A percentile compares a stretch with the other conserved stretches of the same genome.
These are phyloP conservation scores for Platypus cylindrus DNA, from an alignment of 2,888 invertebrate species.

Conservation along the genomic window DNA sequence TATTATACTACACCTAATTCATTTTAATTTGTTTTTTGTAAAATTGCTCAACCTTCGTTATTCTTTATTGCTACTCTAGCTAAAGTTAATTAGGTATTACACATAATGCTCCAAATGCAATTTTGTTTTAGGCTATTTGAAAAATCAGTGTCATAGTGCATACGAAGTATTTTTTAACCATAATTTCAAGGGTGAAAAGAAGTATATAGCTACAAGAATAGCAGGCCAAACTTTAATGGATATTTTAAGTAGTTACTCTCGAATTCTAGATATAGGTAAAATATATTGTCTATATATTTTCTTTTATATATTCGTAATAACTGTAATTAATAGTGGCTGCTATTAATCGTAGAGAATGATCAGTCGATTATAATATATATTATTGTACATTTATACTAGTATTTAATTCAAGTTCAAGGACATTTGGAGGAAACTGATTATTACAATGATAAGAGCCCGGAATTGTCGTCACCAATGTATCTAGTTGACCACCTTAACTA, in stretches of 20 bases:
- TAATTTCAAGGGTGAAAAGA: slow-evolving; percentile 24
- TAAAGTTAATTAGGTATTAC: too few relatives aligned
- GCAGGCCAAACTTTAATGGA: slow-evolving; percentile 29
- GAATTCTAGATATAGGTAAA: slow-evolving; percentile 30
- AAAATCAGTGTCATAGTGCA: slow-evolving; percentile 25
- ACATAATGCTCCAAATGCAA: too few relatives aligned
- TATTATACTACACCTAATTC: too few relatives aligned
- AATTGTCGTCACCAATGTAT: slow-evolving; percentile 17
- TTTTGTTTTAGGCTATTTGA: slow-evolving; percentile 31
- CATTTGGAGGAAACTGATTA: slow-evolving; percentile 29
- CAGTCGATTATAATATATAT: not conserved
- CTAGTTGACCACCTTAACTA: slow-evolving; percentile 27
- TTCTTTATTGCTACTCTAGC: too few relatives aligned
- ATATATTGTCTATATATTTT: not conserved
- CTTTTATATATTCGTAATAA: not conserved
- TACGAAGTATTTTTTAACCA: slow-evolving; percentile 28
- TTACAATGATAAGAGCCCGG: slow-evolving; percentile 20
- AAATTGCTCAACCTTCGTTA: too few relatives aligned
- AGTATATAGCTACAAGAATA: slow-evolving; percentile 29
- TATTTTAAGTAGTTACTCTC: slow-evolving; percentile 30
- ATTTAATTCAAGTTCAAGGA: slow-evolving; percentile 27
- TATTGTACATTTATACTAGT: slow-evolving; percentile 4
- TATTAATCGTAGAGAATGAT: not conserved
- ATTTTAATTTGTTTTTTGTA: too few relatives aligned
- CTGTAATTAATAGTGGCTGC: not conserved